phyloP scores from a whole-genome alignment of 2,888 invertebrate species.

The Hirtodrosophila duncani region DNA sequence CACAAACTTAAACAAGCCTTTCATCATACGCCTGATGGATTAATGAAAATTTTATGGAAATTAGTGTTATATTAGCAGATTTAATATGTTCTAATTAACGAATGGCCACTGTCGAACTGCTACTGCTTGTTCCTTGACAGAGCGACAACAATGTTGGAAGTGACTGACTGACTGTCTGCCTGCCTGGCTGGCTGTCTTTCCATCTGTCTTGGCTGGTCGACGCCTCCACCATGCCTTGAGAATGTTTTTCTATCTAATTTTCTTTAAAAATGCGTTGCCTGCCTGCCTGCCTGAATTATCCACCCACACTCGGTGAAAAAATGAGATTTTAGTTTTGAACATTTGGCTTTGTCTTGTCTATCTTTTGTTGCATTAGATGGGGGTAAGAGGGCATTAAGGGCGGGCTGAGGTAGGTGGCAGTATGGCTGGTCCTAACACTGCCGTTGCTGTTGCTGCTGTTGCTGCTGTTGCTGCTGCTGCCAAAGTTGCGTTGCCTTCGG shows the following conservation, averaged over 20 bases:
- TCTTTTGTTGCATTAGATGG: conserved; percentile 31
- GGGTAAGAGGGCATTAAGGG: background rate
- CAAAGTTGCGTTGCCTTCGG: conserved; percentile 43
- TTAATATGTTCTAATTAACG: no score
- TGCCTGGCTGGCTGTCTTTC: no score
- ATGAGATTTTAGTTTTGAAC: background rate
- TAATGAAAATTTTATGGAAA: no score
- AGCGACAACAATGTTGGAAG: conserved; percentile 54
- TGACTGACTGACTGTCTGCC: conserved; percentile 31
- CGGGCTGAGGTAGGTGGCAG: conserved; percentile 22
- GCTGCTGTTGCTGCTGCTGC: no score
- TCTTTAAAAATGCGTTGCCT: conserved; percentile 42
- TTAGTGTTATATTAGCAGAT: no score
- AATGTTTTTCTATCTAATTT: conserved; percentile 9
- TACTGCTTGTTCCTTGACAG: conserved; percentile 48
- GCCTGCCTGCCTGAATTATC: conserved; percentile 21
- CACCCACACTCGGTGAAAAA: conserved; percentile 24
- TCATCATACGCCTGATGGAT: no score
- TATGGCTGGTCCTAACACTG: no score
- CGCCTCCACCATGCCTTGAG: no score
- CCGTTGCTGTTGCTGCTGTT: no score
- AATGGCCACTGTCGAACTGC: conserved; percentile 1
- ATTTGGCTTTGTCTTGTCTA: conserved; percentile 40
- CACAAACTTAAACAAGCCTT: no score
- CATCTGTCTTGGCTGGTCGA: no score